Evolutionary conservation across 1,140 invertebrate genomes (phyloP).

Genomic region (Aporrectodea caliginosa): DNA sequence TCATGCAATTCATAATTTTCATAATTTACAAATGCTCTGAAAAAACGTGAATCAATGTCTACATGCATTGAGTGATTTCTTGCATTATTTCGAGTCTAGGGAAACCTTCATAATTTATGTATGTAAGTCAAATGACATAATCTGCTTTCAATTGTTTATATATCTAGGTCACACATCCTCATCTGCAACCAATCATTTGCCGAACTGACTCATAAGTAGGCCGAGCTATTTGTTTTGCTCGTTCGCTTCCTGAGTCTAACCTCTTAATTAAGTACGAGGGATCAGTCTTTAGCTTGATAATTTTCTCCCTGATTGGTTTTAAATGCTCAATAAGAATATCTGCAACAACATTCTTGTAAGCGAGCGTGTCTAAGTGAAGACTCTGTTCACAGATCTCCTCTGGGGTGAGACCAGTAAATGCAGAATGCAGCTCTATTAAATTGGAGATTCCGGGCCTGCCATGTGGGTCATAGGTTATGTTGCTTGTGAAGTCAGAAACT

Average conservation of each 20-base stretch:
- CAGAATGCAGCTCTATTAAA: conserved; percentile 74
- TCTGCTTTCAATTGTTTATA: too few relatives aligned
- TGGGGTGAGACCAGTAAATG: conserved; percentile 64
- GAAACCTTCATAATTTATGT: too few relatives aligned
- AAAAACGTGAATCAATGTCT: too few relatives aligned
- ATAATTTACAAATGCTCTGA: too few relatives aligned
- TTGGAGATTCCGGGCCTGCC: conserved; percentile 81
- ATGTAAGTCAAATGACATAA: too few relatives aligned
- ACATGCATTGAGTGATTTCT: too few relatives aligned
- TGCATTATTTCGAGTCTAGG: too few relatives aligned
- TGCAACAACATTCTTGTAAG: conserved; percentile 74
- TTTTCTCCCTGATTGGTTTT: conserved; percentile 67
- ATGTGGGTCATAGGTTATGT: conserved; percentile 74
- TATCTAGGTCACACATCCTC: too few relatives aligned
- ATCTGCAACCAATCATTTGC: not conserved
- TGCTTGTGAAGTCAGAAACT: conserved; percentile 82
- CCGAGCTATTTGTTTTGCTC: conserved; percentile 65
- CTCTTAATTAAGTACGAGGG: conserved; percentile 65
- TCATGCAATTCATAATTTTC: too few relatives aligned
- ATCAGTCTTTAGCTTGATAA: conserved; percentile 62
- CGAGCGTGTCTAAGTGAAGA: conserved; percentile 67
- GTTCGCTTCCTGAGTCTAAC: conserved; percentile 67
- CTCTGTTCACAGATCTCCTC: conserved; percentile 70
- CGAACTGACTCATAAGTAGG: not conserved
- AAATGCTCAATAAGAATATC: conserved; percentile 70